These are phyloP conservation scores for Octopus sinensis DNA, from an alignment of 1,140 invertebrate genomes.

Conservation along the genomic window DNA sequence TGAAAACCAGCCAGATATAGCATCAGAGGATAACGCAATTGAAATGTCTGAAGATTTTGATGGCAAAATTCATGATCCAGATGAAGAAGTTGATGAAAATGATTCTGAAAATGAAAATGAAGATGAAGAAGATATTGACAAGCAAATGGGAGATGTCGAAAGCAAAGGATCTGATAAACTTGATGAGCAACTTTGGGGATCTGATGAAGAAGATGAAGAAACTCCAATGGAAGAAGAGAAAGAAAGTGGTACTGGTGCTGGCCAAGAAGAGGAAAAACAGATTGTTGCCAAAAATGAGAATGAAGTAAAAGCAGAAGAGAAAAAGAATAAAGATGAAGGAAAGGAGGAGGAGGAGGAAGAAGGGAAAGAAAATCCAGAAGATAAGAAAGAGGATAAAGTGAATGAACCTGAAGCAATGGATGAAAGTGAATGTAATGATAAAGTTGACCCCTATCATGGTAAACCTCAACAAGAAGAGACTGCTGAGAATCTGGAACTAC, in stretches of 20 bases:
- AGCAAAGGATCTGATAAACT: constrained; percentile 73
- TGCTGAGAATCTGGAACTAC: constrained; percentile 79
- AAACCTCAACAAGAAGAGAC: constrained; percentile 45
- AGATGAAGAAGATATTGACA: constrained; percentile 69
- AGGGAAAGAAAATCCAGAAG: constrained; percentile 50
- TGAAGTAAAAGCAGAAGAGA: constrained; percentile 65
- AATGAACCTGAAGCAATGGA: constrained; percentile 68
- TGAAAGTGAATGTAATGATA: constrained; percentile 50
- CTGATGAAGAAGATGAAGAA: constrained; percentile 66
- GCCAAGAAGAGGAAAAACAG: constrained; percentile 44
- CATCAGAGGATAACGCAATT: constrained; percentile 87
- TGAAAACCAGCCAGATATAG: constrained; percentile 56
- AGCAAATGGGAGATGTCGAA: constrained; percentile 92
- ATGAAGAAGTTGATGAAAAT: constrained; percentile 47
- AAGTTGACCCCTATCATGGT: constrained; percentile 82
- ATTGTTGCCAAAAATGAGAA: constrained; percentile 59
- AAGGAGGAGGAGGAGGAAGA: constrained; percentile 54
- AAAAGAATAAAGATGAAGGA: constrained; percentile 61
- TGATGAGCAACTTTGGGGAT: constrained; percentile 79
- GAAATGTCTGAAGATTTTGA: constrained; percentile 93
- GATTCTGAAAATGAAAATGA: constrained; percentile 63
- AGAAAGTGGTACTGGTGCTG: constrained; percentile 49
- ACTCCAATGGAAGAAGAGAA: constrained; percentile 54
- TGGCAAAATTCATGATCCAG: constrained; percentile 77
- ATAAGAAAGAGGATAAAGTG: constrained; percentile 54